These are phyloP conservation scores for Vulpes ferrilata DNA, from an alignment of 2,113 vertebrate genomes.

Conservation along the genomic window DNA sequence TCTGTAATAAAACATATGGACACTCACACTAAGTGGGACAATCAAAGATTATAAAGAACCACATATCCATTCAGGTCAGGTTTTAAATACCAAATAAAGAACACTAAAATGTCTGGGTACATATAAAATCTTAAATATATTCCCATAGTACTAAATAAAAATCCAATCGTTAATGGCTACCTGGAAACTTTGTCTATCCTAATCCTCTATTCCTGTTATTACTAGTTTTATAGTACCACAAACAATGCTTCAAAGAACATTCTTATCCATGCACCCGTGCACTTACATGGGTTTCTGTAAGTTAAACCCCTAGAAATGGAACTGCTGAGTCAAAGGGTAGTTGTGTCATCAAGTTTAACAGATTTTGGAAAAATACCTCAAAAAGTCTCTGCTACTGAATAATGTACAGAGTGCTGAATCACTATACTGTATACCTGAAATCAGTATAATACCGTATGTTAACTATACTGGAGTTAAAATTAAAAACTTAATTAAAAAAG, in stretches of 20 bases:
- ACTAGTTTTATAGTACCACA: neutral
- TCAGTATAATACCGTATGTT: neutral
- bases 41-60: conserved; percentile 10
- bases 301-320: conserved; percentile 8
- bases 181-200: neutral
- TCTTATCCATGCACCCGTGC: neutral
- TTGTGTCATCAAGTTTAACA: neutral
- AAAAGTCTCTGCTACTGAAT: neutral
- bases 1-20: neutral
- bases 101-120: neutral
- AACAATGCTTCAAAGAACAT: neutral
- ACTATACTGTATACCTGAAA: neutral
- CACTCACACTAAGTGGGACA: neutral
- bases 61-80: neutral
- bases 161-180: neutral
- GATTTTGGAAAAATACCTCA: neutral
- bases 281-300: neutral
- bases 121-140: neutral
- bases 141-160: neutral
- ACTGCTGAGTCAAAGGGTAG: neutral
- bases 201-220: neutral
- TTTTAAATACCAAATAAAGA: conserved; percentile 3
- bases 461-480: neutral
- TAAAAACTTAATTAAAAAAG: neutral
- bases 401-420: neutral